Evolutionary conservation across 1,140 invertebrate species (phyloP).

Genomic region (Chionoecetes opilio): DNA sequence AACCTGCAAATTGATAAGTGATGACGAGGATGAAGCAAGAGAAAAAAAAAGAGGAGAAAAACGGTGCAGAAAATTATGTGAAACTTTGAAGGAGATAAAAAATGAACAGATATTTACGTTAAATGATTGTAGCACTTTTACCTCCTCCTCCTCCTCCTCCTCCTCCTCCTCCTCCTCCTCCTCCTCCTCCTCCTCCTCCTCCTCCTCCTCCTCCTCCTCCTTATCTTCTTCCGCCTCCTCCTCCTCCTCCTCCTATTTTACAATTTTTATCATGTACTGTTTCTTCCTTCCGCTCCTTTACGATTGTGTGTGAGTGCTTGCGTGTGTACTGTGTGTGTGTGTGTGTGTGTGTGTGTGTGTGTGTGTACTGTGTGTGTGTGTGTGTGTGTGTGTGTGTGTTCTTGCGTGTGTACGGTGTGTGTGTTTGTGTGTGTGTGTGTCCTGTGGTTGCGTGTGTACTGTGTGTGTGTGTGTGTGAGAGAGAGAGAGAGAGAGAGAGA

Average conservation of each 20-base stretch:
- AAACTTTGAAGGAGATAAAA: neutral
- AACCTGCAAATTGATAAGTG: too few relatives aligned
- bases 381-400: neutral
- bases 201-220: neutral
- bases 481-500: neutral
- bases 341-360: too few relatives aligned
- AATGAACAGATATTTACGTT: neutral
- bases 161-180: slow-evolving; percentile 27
- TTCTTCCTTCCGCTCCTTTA: neutral
- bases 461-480: neutral
- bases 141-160: slow-evolving; percentile 15
- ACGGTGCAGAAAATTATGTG: neutral
- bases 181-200: slow-evolving; percentile 8
- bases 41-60: neutral
- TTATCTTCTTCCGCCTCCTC: neutral
- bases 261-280: too few relatives aligned
- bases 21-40: neutral
- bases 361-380: neutral
- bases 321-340: too few relatives aligned
- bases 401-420: neutral
- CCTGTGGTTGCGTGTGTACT: too few relatives aligned
- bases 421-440: neutral
- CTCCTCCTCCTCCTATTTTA: too few relatives aligned
- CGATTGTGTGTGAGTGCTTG: too few relatives aligned
- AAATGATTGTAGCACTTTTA: neutral